A percentile compares a stretch with the other conserved stretches of the same genome.
Conservation (phyloP, 2,888 invertebrate species). For the Amblyjoppa fuscipennis region DNA sequence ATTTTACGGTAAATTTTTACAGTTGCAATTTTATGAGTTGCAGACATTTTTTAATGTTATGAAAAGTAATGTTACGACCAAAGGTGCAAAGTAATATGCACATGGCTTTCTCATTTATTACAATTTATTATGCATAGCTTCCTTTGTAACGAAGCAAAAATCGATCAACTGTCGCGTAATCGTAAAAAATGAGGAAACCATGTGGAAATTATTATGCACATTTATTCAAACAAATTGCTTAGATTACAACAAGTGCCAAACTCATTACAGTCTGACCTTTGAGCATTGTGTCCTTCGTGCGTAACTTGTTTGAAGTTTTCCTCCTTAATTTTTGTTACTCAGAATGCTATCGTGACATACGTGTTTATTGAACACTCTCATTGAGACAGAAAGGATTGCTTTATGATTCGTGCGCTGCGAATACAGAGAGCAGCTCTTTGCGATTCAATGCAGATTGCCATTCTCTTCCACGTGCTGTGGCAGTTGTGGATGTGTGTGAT, state of each 20-base stretch:
- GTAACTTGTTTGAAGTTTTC: background rate
- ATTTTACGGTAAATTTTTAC: no score
- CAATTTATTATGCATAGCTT: no score
- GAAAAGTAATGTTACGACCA: no score
- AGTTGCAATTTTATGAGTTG: no score
- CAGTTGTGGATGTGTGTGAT: background rate
- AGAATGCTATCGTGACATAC: background rate
- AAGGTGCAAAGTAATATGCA: no score
- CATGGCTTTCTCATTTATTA: no score
- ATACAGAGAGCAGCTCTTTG: background rate
- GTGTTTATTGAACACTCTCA: background rate
- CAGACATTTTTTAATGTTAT: no score
- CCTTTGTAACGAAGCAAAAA: no score
- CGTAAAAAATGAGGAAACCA: background rate
- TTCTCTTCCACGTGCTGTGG: conserved; percentile 15
- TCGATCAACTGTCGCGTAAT: no score
- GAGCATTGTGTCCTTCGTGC: background rate
- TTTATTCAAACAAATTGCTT: background rate
- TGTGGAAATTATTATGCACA: background rate
- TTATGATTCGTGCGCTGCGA: background rate
- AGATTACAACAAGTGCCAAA: background rate
- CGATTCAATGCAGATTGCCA: conserved; percentile 25
- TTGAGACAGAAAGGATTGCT: background rate
- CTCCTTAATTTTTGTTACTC: background rate
- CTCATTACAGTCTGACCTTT: background rate